Base-by-base conservation (phyloP, 1,140 invertebrate genomes). In the Aphelenchoides fujianensis region DNA sequence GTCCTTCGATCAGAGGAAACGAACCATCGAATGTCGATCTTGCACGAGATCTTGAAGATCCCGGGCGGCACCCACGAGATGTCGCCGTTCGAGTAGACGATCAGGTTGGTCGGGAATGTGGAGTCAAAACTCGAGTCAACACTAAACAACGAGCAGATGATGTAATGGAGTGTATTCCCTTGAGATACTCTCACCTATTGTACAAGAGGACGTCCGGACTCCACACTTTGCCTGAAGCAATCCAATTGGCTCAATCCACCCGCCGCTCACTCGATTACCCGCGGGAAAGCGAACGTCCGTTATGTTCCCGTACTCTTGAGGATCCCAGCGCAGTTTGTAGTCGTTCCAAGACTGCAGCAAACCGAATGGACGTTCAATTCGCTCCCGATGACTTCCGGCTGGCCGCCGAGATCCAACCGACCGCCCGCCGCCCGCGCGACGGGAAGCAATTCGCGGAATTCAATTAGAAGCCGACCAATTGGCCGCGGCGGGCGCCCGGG, bases 151-250 rank as follows among this genome's bases (percentile, higher is more conserved):
- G n/a, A n/a, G n/a, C n/a, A n/a, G n/a, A n/a, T n/a, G n/a, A n/a
- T n/a, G n/a, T n/a, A n/a, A n/a, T n/a, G n/a, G n/a, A n/a, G n/a
- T n/a, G n/a, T n/a, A n/a, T n/a, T n/a, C n/a, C n/a, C n/a, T n/a
- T n/a, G n/a, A n/a, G n/a, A n/a, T n/a, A n/a, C n/a, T n/a, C n/a
- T n/a, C n/a, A n/a, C n/a, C 71, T 75, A 34, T 78, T 81, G 66
- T 81, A 68, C 57, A 75, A 53, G 30, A 23, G n/a, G 36, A 23
- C 35, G 27, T 32, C 32, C 27, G 96, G 96, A 88, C 95, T 97
- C 96, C 96, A 98, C 84, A 98, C 89, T 86, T 92, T 90, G 86
- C 93, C n/a, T n/a, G n/a, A n/a, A n/a, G n/a, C n/a, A n/a, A n/a
- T n/a, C n/a, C n/a, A n/a, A n/a, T n/a, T n/a, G n/a, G n/a, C n/a